phyloP scores from a whole-genome alignment of 2,888 invertebrate species.

The Heteropelma amictum region DNA sequence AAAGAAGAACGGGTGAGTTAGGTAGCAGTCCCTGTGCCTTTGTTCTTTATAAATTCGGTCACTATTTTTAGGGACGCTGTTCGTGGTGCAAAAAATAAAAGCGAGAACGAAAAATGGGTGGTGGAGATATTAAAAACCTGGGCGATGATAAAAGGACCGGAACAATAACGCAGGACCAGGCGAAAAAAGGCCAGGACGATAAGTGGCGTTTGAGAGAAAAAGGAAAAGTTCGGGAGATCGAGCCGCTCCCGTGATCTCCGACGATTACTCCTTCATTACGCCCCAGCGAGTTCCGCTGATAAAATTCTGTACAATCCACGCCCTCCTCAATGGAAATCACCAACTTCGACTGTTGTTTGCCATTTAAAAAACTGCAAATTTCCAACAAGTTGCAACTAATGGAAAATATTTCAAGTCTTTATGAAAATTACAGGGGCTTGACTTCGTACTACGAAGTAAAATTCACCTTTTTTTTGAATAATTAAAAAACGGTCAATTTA shows the following conservation, averaged over 20 bases:
- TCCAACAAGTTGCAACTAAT: too few relatives aligned
- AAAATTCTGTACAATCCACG: not conserved
- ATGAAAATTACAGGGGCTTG: too few relatives aligned
- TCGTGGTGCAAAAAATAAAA: constrained; percentile 6
- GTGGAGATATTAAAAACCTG: not conserved
- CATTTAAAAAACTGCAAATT: too few relatives aligned
- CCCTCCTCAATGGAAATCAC: too few relatives aligned
- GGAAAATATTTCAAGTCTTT: too few relatives aligned
- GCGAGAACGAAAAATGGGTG: not conserved
- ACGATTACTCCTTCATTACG: constrained; percentile 8
- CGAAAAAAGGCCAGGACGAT: constrained; percentile 18
- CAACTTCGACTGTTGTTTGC: too few relatives aligned
- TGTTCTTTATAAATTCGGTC: constrained; percentile 32
- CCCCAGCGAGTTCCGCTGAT: not conserved
- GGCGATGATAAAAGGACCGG: not conserved
- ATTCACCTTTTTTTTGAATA: too few relatives aligned
- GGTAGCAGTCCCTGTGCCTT: not conserved
- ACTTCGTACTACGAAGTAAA: too few relatives aligned
- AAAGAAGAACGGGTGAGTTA: not conserved
- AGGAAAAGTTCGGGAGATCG: not conserved
- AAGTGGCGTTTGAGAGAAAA: not conserved
- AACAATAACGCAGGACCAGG: not conserved
- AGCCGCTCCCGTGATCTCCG: not conserved
- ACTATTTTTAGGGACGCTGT: constrained; percentile 29
- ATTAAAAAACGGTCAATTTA: too few relatives aligned